Conservation (phyloP, 2,113 vertebrate species). For the Mirounga angustirostris region DNA sequence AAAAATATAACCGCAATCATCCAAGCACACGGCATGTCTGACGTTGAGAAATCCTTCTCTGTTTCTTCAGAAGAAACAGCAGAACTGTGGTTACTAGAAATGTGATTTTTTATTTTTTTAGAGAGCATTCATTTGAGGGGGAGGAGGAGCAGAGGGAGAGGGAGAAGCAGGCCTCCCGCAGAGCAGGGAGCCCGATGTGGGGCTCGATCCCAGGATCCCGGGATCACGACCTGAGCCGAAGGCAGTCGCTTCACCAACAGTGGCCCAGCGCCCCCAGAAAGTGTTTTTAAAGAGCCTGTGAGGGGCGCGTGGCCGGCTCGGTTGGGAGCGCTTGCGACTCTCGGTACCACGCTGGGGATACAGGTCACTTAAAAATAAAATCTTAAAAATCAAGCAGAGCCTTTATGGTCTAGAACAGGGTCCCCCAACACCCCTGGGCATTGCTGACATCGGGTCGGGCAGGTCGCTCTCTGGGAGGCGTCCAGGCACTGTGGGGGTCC, state of each 20-base stretch:
- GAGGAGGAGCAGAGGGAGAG: too few relatives aligned
- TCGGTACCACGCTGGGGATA: background rate
- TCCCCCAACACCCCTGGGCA: accelerated
- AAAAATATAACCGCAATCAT: accelerated
- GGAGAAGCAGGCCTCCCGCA: too few relatives aligned
- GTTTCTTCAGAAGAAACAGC: background rate
- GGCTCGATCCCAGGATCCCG: too few relatives aligned
- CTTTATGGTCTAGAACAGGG: background rate
- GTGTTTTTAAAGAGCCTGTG: too few relatives aligned
- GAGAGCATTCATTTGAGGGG: background rate
- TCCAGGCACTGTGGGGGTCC: background rate
- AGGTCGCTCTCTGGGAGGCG: accelerated
- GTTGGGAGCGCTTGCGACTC: too few relatives aligned
- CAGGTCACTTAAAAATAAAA: too few relatives aligned
- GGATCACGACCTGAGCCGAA: too few relatives aligned
- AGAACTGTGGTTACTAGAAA: accelerated
- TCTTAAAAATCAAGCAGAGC: background rate
- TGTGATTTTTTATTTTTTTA: background rate
- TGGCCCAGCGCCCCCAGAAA: too few relatives aligned
- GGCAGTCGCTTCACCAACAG: too few relatives aligned
- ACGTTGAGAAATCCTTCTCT: background rate
- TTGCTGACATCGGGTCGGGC: accelerated
- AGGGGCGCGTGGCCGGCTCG: too few relatives aligned
- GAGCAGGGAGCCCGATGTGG: too few relatives aligned
- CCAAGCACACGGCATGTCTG: too few relatives aligned